Evolutionary conservation across 2,113 vertebrate genomes (phyloP).

Genomic region (Zingel zingel): DNA sequence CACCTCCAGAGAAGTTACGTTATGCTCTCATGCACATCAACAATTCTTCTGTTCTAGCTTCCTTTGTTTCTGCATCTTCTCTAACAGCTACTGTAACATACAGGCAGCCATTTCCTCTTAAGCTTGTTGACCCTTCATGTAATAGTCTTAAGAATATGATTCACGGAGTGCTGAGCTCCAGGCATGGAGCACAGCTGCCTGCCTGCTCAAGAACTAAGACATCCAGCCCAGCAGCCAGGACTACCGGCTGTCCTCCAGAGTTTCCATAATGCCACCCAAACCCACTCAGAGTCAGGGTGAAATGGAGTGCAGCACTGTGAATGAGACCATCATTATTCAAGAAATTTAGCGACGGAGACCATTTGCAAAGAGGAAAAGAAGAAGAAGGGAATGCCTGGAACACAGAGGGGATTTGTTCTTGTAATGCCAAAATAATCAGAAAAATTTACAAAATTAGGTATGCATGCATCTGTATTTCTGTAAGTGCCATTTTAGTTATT

Average conservation of each 20-base stretch:
- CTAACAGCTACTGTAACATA: background rate
- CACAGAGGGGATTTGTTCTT: conserved; percentile 18
- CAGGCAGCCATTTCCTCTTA: background rate
- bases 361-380: conserved; percentile 3
- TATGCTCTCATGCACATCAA: background rate
- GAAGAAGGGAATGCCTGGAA: background rate
- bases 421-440: conserved; percentile 1
- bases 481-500: background rate
- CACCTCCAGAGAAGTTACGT: conserved; percentile 1
- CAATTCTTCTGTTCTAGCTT: background rate
- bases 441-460: background rate
- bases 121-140: conserved; percentile 39
- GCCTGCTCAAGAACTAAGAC: conserved; percentile 26
- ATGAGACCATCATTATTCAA: conserved; percentile 25
- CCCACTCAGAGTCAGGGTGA: conserved; percentile 33
- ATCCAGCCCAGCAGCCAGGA: conserved; percentile 21
- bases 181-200: conserved; percentile 36
- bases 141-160: conserved; percentile 14
- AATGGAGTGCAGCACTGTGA: conserved; percentile 13
- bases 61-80: conserved; percentile 18
- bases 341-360: background rate
- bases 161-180: conserved; percentile 32
- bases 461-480: background rate
- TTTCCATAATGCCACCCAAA: conserved; percentile 46
- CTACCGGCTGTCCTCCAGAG: conserved; percentile 32